Percentiles rank a stretch among this genome's conserved stretches.
These are phyloP conservation scores for Pristis pectinata DNA, from an alignment of 2,797 vertebrate genomes.

Conservation along the genomic window DNA sequence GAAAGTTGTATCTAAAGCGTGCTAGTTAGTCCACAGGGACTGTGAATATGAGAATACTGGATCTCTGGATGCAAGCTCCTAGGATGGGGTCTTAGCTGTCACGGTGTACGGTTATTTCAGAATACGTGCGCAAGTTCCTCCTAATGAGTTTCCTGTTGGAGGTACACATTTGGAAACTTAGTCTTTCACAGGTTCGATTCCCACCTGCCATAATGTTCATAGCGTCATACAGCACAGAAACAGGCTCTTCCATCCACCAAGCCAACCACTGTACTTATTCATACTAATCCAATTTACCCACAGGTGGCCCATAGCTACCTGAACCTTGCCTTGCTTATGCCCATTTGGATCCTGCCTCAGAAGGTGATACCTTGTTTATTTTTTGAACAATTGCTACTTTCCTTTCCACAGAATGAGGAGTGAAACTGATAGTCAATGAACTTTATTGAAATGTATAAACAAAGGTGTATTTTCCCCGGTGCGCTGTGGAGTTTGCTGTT, in stretches of 20 bases:
- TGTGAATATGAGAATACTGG: too few species aligned
- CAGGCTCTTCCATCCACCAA: too few species aligned
- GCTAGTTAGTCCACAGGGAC: not conserved
- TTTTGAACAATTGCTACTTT: not conserved
- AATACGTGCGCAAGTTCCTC: not conserved
- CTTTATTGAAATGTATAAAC: not conserved
- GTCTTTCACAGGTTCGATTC: too few species aligned
- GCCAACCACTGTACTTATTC: too few species aligned
- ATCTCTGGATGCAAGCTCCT: not conserved
- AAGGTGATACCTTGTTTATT: not conserved
- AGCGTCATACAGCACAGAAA: too few species aligned
- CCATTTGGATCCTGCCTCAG: not conserved
- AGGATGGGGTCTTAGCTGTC: not conserved
- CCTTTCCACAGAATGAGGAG: not conserved
- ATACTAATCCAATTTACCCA: too few species aligned
- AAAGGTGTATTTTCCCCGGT: not conserved
- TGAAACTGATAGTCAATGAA: not conserved
- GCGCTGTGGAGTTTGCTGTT: not conserved
- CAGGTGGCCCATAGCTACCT: too few species aligned
- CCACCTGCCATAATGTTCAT: too few species aligned
- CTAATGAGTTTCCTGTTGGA: not conserved
- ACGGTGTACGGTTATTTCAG: not conserved
- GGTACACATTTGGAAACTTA: too few species aligned
- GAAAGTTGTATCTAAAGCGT: not conserved
- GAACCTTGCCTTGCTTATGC: not conserved